Percentiles rank a stretch among this genome's conserved stretches.
Conservation (phyloP, 1,140 invertebrate species). For the Vollenhovia emeryi region DNA sequence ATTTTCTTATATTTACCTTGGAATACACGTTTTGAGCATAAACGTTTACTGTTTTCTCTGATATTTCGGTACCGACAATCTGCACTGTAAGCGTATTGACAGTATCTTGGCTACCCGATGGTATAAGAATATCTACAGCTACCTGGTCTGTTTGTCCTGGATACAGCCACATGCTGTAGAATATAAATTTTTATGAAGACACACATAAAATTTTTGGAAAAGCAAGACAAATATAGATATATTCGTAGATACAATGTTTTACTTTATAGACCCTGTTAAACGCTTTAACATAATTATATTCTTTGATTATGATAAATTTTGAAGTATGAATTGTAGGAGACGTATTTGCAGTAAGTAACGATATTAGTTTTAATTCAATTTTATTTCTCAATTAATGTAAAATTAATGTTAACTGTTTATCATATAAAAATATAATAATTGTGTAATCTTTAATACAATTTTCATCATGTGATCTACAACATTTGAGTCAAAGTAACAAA, state of each 20-base stretch:
- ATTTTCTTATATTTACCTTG: constrained; percentile 65
- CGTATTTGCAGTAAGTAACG: background rate
- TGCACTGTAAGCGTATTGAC: constrained; percentile 86
- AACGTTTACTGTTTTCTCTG: constrained; percentile 83
- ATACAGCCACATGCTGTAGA: constrained; percentile 82
- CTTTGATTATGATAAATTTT: constrained; percentile 3
- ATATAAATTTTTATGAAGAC: constrained; percentile 11
- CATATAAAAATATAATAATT: too few species aligned
- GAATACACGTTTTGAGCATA: constrained; percentile 78
- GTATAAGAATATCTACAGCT: constrained; percentile 85
- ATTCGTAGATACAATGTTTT: background rate
- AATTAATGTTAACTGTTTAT: background rate
- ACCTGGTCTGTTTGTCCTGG: constrained; percentile 86
- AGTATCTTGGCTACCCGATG: constrained; percentile 81
- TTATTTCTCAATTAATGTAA: background rate
- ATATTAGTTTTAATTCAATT: background rate
- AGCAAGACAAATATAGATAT: background rate
- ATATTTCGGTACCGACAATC: constrained; percentile 75
- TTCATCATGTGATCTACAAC: background rate
- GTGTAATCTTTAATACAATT: background rate
- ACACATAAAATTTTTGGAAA: constrained; percentile 3
- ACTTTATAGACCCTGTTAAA: too few species aligned
- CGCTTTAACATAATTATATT: background rate
- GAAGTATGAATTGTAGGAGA: background rate
- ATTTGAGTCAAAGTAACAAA: background rate